Evolutionary conservation across 2,888 invertebrate species (phyloP), one percentile per base, ranked within the genome.

Genomic region (Biston betularia): DNA sequence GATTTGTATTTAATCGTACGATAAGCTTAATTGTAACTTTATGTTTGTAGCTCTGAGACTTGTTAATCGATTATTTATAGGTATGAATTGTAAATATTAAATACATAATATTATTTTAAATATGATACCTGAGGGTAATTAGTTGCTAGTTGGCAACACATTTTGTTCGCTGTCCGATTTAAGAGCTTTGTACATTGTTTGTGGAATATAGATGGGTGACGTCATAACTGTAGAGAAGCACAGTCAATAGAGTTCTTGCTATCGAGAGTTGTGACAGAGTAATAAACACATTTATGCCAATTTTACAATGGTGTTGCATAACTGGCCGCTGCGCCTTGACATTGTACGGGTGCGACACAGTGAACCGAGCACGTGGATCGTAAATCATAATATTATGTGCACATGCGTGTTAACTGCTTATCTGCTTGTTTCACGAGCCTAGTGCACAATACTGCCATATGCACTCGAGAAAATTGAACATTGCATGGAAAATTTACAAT

Each of bases 281-380:
- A 80, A 80, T 87, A 87, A 86, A 86, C 79, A 78, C 81, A 86
- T 90, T 89, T 89, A 89, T 89, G 89, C 83, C 86, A 86, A 87
- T 87, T 90, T 87, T 87, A 89, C 87, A 90, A 88, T 87, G 80
- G 80, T 76, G 79, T 92, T 92, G 86, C 88, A 89, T 91, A 90
- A 92, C 77, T 75, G 77, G 78, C 78, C 79, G 80, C 82, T 78
- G 80, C 77, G 88, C 93, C 93, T 93, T 93, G 93, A 92, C 93
- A 92, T 92, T 93, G 93, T 83, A 84, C 89, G 84, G 88, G 93
- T 82, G 84, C 89, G 84, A 88, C 85, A 86, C 85, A 86, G 79
- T 88, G 87, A 87, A 88, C 89, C 78, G 79, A 73, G 82, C 90
- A 92, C 93, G 90, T 92, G 92, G 85, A 90, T 87, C 85, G 84